These are phyloP conservation scores for Nibea coibor DNA, from an alignment of 2,113 vertebrate species.

Conservation along the genomic window DNA sequence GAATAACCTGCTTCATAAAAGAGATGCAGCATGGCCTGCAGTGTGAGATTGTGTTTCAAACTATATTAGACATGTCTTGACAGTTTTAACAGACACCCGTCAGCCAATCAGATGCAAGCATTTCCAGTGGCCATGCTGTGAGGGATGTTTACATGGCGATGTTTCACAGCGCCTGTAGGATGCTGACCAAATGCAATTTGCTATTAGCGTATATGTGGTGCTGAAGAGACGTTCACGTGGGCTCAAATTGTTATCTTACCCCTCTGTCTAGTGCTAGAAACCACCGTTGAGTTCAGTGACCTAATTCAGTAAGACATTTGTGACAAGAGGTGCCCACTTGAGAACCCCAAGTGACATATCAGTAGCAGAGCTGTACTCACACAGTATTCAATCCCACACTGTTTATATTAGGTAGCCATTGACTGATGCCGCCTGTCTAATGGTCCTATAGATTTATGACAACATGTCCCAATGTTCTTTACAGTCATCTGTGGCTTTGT, in stretches of 20 bases:
- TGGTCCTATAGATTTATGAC: conserved; percentile 26
- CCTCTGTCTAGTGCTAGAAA: neutral
- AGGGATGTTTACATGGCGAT: neutral
- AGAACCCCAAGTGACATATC: conserved; percentile 58
- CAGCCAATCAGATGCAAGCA: neutral
- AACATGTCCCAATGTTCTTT: neutral
- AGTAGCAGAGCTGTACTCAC: conserved; percentile 12
- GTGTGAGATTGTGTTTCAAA: neutral
- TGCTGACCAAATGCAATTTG: neutral
- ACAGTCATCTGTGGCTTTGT: conserved; percentile 6
- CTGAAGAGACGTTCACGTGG: neutral
- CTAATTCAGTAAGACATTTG: conserved; percentile 36
- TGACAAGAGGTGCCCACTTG: conserved; percentile 31
- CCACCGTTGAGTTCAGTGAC: conserved; percentile 24
- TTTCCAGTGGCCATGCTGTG: neutral
- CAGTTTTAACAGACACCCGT: neutral
- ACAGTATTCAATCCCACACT: conserved; percentile 26
- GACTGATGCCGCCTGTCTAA: conserved; percentile 46
- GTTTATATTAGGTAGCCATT: conserved; percentile 12
- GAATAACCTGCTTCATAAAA: conserved; percentile 5
- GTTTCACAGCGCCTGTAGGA: neutral
- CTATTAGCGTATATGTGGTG: neutral
- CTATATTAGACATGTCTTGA: neutral
- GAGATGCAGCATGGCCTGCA: neutral
- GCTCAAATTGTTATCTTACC: neutral